These are phyloP conservation scores for Dissostichus mawsoni DNA, from an alignment of 2,113 vertebrate species.

Conservation along the genomic window DNA sequence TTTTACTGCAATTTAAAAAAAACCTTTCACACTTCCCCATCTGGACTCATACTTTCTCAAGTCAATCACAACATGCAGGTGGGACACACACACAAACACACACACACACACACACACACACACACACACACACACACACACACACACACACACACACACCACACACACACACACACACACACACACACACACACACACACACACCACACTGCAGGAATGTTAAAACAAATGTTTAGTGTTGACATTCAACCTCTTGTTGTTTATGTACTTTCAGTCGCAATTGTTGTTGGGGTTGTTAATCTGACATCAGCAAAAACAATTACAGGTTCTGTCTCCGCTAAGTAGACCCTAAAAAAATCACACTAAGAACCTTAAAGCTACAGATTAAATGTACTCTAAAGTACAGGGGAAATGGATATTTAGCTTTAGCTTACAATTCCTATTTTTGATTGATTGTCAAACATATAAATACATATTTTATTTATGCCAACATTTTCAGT, in stretches of 20 bases:
- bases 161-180: too few species aligned
- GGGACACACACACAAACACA: slow-evolving; percentile 27
- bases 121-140: too few species aligned
- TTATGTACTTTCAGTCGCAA: slow-evolving; percentile 51
- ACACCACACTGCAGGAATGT: slow-evolving; percentile 32
- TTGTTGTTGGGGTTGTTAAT: slow-evolving; percentile 57
- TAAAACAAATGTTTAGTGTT: slow-evolving; percentile 72
- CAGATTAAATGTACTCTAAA: background rate
- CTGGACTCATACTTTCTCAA: slow-evolving; percentile 55
- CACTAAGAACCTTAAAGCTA: background rate
- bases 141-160: background rate
- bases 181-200: too few species aligned
- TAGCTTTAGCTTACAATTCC: too few species aligned
- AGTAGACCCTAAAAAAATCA: background rate
- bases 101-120: background rate
- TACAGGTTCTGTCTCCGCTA: slow-evolving; percentile 9
- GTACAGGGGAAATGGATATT: too few species aligned
- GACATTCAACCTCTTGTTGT: slow-evolving; percentile 55
- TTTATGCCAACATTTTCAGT: too few species aligned
- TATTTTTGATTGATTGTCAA: too few species aligned
- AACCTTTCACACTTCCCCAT: slow-evolving; percentile 59
- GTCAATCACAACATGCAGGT: slow-evolving; percentile 34
- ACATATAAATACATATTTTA: too few species aligned
- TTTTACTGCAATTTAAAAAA: background rate
- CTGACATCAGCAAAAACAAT: slow-evolving; percentile 22